phyloP scores from a whole-genome alignment of 2,888 invertebrate species.

The Eubasilissa splendida region DNA sequence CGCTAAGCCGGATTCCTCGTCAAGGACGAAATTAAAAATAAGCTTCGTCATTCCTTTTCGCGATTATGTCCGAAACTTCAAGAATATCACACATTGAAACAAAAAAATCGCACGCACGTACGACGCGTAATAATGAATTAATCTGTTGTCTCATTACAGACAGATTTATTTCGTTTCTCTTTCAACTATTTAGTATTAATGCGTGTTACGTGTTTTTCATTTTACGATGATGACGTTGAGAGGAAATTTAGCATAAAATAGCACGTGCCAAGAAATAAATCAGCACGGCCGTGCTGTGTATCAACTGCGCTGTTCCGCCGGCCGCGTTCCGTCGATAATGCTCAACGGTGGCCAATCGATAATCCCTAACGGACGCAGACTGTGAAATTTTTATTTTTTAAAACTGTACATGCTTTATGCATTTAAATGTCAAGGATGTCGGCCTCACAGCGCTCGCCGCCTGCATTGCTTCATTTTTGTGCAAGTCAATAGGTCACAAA shows the following conservation, averaged over 20 bases:
- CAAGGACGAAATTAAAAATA: too few species aligned
- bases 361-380: background rate
- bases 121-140: too few species aligned
- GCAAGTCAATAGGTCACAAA: too few species aligned
- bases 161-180: too few species aligned
- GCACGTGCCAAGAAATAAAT: slow-evolving; percentile 25
- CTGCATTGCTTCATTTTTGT: background rate
- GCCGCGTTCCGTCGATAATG: background rate
- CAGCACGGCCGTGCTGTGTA: background rate
- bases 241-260: background rate
- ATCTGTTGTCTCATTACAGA: too few species aligned
- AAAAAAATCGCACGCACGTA: too few species aligned
- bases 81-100: too few species aligned
- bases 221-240: slow-evolving; percentile 10
- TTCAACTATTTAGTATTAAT: too few species aligned
- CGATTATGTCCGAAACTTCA: too few species aligned
- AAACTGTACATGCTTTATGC: background rate
- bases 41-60: too few species aligned
- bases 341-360: slow-evolving; percentile 29
- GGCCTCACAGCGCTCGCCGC: background rate
- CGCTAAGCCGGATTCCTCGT: too few species aligned
- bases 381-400: slow-evolving; percentile 16
- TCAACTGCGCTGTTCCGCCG: background rate
- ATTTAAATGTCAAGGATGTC: slow-evolving; percentile 32
- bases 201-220: slow-evolving; percentile 3